Base-by-base conservation (phyloP, 2,888 invertebrate genomes). In the Heterodera filipjevi region DNA sequence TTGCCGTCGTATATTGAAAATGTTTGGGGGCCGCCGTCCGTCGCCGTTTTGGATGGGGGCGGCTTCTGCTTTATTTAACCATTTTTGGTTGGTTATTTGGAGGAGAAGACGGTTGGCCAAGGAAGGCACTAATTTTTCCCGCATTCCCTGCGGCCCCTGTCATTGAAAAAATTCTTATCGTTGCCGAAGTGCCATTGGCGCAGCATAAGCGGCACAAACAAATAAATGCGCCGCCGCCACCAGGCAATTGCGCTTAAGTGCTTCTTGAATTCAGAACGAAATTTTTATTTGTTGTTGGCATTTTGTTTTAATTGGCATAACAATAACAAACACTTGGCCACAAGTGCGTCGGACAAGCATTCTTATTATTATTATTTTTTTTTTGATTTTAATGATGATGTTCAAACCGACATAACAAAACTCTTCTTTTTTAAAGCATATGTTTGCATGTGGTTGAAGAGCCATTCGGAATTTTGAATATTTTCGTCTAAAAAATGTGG, bases 91-190 rank as follows among this genome's bases (percentile, higher is more conserved):
- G 39, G 39, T 27, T 59, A 49, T 59, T 59, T 59, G 27, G 10
- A n/a, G 59, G 22, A 27, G 27, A 27, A 12, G 27, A 59, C 10
- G 10, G 59, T 22, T 16, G 27, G 27, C n/a, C 6, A n/a, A 27
- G 59, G 19, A 49, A 10, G 59, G 22, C 2, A 53, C 59, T 59
- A 59, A 59, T 59, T 59, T 59, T 59, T 59, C 8, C 27, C 0
- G 8, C 27, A 8, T 27, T n/a, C 59, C n/a, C 59, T n/a, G 1
- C 59, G 59, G 59, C n/a, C n/a, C n/a, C n/a, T n/a, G n/a, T n/a
- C 59, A 59, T 59, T 22, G 22, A 59, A 59, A 59, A n/a, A 59
- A 59, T 19, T 59, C 59, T 59, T 59, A 59, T 59, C 59, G 39
- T 10, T 10, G 2, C 39, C 3, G 39, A 59, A 59, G 59, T 59